Percentiles rank a stretch among this genome's conserved stretches.
Evolutionary conservation across 2,113 vertebrate genomes (phyloP).

Genomic region (Pardalotus punctatus): DNA sequence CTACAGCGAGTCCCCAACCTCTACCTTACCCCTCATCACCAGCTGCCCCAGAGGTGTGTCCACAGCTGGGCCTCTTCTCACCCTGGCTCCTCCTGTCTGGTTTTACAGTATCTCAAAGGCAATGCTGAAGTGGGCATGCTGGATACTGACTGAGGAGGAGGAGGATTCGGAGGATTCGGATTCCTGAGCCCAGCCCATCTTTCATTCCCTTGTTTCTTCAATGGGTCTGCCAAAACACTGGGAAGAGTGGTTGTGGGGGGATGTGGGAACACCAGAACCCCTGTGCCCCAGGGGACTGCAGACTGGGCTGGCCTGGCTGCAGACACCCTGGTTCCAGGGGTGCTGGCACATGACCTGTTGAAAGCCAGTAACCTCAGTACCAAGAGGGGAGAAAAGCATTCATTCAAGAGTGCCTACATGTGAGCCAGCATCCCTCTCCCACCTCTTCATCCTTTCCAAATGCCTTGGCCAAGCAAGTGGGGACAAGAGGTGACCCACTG

Average conservation of each 20-base stretch:
- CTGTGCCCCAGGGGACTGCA: background rate
- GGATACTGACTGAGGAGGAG: background rate
- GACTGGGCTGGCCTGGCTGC: background rate
- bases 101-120: conserved; percentile 32
- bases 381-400: background rate
- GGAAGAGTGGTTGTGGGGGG: background rate
- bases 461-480: background rate
- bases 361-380: background rate
- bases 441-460: background rate
- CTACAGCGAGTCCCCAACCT: background rate
- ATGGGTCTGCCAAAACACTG: background rate
- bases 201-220: background rate
- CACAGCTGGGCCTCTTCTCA: background rate
- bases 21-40: background rate
- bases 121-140: conserved; percentile 52
- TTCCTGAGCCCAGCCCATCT: background rate
- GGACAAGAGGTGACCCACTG: background rate
- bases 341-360: background rate
- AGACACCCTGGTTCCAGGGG: background rate
- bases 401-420: accelerated
- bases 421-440: background rate
- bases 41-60: accelerated
- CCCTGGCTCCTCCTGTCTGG: background rate
- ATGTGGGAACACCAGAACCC: background rate
- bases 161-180: background rate